Percentiles rank a stretch among this genome's conserved stretches.
Conservation (phyloP, 2,888 invertebrate genomes). For the Stenodema calcarata region DNA sequence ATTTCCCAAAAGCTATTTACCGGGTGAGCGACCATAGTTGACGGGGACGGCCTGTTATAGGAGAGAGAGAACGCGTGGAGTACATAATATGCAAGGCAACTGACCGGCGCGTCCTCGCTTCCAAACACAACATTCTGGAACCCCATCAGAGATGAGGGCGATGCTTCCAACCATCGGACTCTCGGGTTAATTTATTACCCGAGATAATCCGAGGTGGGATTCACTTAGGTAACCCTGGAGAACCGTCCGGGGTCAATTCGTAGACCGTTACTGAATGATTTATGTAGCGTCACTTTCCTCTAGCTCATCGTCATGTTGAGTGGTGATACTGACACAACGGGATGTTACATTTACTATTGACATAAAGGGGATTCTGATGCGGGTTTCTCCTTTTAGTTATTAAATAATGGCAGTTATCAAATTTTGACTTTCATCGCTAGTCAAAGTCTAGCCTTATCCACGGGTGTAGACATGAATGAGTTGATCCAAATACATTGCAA, state of each 20-base stretch:
- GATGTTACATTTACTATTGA: too few species aligned
- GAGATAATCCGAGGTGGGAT: not conserved
- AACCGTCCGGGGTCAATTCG: not conserved
- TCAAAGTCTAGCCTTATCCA: too few species aligned
- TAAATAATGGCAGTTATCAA: too few species aligned
- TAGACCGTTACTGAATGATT: not conserved
- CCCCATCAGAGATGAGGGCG: not conserved
- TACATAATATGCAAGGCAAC: not conserved
- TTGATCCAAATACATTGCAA: too few species aligned
- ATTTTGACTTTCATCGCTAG: too few species aligned
- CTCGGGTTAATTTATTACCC: not conserved
- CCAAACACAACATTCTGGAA: not conserved
- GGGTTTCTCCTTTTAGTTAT: too few species aligned
- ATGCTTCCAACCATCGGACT: not conserved
- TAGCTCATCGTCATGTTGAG: not conserved
- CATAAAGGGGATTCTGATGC: too few species aligned
- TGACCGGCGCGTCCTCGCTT: not conserved
- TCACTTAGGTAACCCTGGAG: constrained; percentile 14
- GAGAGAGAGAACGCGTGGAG: not conserved
- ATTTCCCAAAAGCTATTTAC: not conserved
- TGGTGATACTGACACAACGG: not conserved
- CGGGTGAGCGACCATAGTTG: not conserved
- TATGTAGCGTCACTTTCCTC: not conserved
- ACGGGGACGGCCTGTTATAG: not conserved
- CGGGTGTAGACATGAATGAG: too few species aligned